These are phyloP conservation scores for Ia io DNA, from an alignment of 2,113 vertebrate genomes.

Conservation along the genomic window DNA sequence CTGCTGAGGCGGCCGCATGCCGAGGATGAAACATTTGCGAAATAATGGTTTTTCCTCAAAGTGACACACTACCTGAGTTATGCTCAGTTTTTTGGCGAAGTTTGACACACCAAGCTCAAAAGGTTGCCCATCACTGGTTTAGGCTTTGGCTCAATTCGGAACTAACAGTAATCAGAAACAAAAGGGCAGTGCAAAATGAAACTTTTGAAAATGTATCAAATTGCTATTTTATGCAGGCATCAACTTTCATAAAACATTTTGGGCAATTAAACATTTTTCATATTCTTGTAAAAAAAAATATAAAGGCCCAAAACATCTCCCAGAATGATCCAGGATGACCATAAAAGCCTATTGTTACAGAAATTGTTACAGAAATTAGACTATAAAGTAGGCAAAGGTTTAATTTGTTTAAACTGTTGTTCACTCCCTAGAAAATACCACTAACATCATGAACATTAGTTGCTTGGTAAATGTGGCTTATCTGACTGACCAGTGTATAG, in stretches of 20 bases:
- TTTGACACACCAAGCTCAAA: too few species aligned
- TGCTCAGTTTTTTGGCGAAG: too few species aligned
- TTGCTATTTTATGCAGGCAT: background rate
- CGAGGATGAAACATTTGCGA: too few species aligned
- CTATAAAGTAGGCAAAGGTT: background rate
- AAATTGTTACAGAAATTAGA: conserved; percentile 4
- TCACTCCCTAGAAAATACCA: background rate
- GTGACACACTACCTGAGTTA: too few species aligned
- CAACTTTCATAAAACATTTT: background rate
- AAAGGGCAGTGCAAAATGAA: background rate
- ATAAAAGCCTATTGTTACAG: background rate
- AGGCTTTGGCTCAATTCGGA: background rate
- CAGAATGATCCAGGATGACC: background rate
- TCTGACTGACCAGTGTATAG: background rate
- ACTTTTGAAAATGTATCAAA: background rate
- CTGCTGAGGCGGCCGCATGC: too few species aligned
- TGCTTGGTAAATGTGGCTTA: background rate
- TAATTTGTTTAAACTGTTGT: background rate
- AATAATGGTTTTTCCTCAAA: too few species aligned
- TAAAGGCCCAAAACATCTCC: background rate
- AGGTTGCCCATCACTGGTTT: too few species aligned
- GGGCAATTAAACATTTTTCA: background rate
- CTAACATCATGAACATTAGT: background rate
- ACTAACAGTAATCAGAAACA: background rate
- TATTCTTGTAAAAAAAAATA: background rate